These are phyloP conservation scores for Ciconia maguari DNA, from an alignment of 2,113 vertebrate species.

Conservation along the genomic window DNA sequence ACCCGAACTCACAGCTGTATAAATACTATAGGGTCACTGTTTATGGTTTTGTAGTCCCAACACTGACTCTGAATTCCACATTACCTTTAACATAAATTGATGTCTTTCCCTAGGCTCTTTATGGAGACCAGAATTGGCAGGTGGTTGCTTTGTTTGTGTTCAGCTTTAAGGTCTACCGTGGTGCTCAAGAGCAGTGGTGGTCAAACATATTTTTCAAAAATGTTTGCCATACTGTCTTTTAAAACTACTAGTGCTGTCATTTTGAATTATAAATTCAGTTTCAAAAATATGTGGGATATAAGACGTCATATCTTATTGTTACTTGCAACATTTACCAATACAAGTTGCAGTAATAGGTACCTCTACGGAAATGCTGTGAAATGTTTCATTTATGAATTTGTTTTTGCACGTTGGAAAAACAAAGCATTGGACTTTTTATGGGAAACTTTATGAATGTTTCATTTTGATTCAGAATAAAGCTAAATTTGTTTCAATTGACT, in stretches of 20 bases:
- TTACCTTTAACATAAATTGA: not conserved
- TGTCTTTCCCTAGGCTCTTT: not conserved
- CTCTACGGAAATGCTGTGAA: constrained; percentile 11
- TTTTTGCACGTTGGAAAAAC: not conserved
- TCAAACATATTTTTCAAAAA: not conserved
- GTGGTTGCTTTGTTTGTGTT: not conserved
- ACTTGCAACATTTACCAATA: not conserved
- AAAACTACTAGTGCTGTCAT: not conserved
- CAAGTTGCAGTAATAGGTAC: not conserved
- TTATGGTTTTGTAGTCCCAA: not conserved
- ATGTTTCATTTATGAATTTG: not conserved
- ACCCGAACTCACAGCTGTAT: constrained; percentile 8
- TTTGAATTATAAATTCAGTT: not conserved
- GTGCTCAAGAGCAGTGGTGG: not conserved
- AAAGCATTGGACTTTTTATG: not conserved
- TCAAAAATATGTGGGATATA: not conserved
- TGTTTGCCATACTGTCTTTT: not conserved
- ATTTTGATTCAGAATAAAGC: constrained; percentile 16
- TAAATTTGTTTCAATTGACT: not conserved
- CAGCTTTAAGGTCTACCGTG: not conserved
- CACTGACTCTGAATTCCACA: constrained; percentile 1
- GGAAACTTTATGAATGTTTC: not conserved
- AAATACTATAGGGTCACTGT: not conserved
- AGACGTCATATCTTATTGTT: not conserved
- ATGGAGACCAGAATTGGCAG: not conserved